Evolutionary conservation across 2,888 invertebrate species (phyloP).

Genomic region (Nephrotoma appendiculata): DNA sequence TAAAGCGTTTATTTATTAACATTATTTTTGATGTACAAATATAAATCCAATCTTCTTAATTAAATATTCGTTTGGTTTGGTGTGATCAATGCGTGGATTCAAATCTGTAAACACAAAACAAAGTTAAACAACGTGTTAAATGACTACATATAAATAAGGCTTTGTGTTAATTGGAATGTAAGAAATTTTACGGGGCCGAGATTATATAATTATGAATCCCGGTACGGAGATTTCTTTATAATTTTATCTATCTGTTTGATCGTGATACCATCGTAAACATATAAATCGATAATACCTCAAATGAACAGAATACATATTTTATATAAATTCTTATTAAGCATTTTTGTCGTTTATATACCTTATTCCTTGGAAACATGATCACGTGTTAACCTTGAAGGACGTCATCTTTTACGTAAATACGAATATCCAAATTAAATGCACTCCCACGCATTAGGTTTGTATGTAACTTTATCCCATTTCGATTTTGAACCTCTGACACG

Average conservation of each 20-base stretch:
- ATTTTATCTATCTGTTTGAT: slow-evolving; percentile 1
- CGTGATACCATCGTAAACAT: not conserved
- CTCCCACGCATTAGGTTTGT: not conserved
- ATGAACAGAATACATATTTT: not conserved
- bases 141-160: not conserved
- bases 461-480: not conserved
- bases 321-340: not conserved
- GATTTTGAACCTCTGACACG: not conserved
- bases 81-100: not conserved
- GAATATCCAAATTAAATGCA: not conserved
- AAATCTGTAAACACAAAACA: not conserved
- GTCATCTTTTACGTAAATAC: not conserved
- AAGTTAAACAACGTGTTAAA: not conserved
- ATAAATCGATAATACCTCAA: not conserved
- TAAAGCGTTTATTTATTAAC: not conserved
- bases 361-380: not conserved
- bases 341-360: not conserved
- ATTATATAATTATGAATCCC: slow-evolving; percentile 1
- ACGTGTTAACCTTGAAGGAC: not conserved
- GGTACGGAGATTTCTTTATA: not conserved
- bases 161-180: not conserved
- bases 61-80: not conserved
- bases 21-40: not conserved
- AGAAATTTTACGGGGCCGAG: not conserved
- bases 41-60: not conserved